Base-by-base conservation (phyloP, 1,140 invertebrate genomes). In the Neodiprion fabricii region DNA sequence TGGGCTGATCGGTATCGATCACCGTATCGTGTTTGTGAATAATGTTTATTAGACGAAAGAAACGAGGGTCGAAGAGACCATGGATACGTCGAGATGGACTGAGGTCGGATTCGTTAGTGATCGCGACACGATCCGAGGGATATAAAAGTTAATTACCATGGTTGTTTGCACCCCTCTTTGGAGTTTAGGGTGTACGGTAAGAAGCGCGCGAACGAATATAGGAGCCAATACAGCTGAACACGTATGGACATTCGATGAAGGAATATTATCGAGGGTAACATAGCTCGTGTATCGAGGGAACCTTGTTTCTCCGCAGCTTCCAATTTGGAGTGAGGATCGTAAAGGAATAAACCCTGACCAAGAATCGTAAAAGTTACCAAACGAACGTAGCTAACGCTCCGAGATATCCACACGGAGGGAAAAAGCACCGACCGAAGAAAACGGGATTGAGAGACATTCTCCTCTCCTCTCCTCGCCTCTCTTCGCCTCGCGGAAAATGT, bases 301-400 rank as follows among this genome's bases (percentile, higher is more conserved):
- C 53, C n/a, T 17, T 61, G 53, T 17, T 61, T 17, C 28, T 40
- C 11, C 11, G 53, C 53, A 17, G 53, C 53, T 61, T 14, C 67
- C 9, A 65, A 40, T 71, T 61, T 70, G 68, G 48, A 70, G n/a
- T 21, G 53, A 71, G 40, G 80, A 71, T 79, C 78, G 73, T 79
- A 81, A 80, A 81, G 49, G 74, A 66, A 77, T 80, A 80, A 80
- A 80, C 67, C 75, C 72, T 12, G n/a, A 12, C 11, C 47, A 48
- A 11, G 9, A 23, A 70, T 48, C 73, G 53, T 79, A 80, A 80
- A 79, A 79, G 74, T 75, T 74, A 79, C 72, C 71, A 23, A 69
- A 21, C 21, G 67, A 72, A 73, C 74, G 75, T 21, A 74, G 72
- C 66, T 69, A 74, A 48, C 48, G 53, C 53, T 12, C n/a, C 53